Base-by-base conservation (phyloP, 1,140 invertebrate genomes). In the Sycophaga agraensis region DNA sequence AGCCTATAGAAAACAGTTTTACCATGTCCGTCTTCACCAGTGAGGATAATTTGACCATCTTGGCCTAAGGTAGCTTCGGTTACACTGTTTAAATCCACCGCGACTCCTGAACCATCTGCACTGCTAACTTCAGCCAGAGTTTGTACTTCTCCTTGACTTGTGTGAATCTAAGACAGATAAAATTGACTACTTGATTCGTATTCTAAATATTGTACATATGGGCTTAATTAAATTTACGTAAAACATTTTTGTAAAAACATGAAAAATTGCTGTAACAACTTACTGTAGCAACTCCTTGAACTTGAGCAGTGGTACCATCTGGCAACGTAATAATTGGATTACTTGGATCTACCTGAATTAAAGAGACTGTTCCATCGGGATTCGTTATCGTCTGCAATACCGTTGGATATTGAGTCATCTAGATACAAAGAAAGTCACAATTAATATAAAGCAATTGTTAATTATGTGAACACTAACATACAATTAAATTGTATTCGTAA, bases 361-460 rank as follows among this genome's bases (percentile, higher is more conserved):
- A 90, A 24, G 94, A 97, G 45, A 98, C 93, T 4, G 93, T 93
- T 63, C 96, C 96, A 84, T 98, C 96, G 4, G 94, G 91, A 83
- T 98, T 98, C 66, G 92, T 95, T 74, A 97, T 96, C 3, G 94
- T 96, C 75, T 97, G 95, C 24, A 97, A 86, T 70, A 98, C 91
- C 48, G 92, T 91, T 46, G 91, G 87, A 82, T 92, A 94, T 79
- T 92, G 89, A 11, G 87, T 85, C 80, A 87, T 83, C 85, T 87
- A 66, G 16, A 69, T 72, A 58, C 21, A 22, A 55, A 37, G 3
- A 31, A 50, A 12, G 3, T 55, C 4, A 1, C 8, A 12, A 19
- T 1, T 16, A 65, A 19, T 19, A 26, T 37, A 53, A 37, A 34
- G 16, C 26, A 19, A 14, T 16, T 11, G 53, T 40, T 6, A 14